Conservation (phyloP, 2,888 invertebrate genomes). For the Syritta pipiens region DNA sequence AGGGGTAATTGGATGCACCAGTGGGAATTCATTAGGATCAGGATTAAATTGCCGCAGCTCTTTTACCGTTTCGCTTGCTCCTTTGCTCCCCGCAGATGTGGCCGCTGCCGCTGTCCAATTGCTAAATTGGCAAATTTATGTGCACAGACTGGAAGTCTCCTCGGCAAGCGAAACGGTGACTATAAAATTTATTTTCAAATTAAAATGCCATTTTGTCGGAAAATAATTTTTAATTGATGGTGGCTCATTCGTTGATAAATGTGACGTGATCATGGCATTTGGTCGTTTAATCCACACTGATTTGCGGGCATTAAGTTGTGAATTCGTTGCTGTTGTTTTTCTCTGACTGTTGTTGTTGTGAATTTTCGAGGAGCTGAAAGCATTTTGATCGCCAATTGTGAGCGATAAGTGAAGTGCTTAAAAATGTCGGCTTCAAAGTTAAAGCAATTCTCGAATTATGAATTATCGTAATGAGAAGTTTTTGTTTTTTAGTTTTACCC, state of each 20-base stretch:
- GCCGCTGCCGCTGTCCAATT: slow-evolving; percentile 11
- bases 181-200: slow-evolving; percentile 79
- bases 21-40: slow-evolving; percentile 64
- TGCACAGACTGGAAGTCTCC: slow-evolving; percentile 59
- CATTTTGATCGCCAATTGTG: slow-evolving; percentile 55
- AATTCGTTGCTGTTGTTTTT: slow-evolving; percentile 2
- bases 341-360: slow-evolving; percentile 5
- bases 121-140: slow-evolving; percentile 67
- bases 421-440: not conserved
- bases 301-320: slow-evolving; percentile 59
- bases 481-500: not conserved
- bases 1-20: slow-evolving; percentile 63
- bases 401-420: slow-evolving; percentile 33
- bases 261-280: slow-evolving; percentile 67
- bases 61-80: slow-evolving; percentile 35
- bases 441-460: not conserved
- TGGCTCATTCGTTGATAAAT: slow-evolving; percentile 66
- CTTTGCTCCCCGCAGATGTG: not conserved
- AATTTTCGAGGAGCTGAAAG: slow-evolving; percentile 49
- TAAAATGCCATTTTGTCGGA: slow-evolving; percentile 78
- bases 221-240: slow-evolving; percentile 70
- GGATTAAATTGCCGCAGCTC: slow-evolving; percentile 59
- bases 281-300: slow-evolving; percentile 66
- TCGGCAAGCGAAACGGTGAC: slow-evolving; percentile 67
- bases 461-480: slow-evolving; percentile 3